Evolutionary conservation across 1,140 invertebrate species (phyloP), one percentile per base, ranked within the genome.

Genomic region (Aphidius ervi): DNA sequence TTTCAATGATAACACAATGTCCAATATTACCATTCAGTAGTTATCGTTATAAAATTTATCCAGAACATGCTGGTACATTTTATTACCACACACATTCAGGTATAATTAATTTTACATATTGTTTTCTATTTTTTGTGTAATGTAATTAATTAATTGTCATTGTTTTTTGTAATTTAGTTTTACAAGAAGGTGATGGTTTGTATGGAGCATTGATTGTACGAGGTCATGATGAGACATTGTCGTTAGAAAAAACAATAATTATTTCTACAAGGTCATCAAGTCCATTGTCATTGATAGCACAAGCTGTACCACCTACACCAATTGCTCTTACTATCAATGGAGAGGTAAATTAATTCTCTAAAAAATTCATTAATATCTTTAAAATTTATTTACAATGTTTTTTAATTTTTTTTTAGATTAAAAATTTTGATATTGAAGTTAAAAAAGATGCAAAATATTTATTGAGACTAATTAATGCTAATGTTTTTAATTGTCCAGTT

Each of bases 61-160:
- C 84, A 6, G 75, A 79, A 41, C 75, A 74, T 39, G 20, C 67
- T 42, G 86, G 85, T 4, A 85, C 84, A 3, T 81, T 84, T 66
- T 85, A 83, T 61, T 87, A 84, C 69, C 84, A 86, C 65, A 82
- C 84, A 4, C 84, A 86, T 67, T 77, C 80, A 53, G 82, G 81
- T 87, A 16, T 16, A 75, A 62, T 58, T 40, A 43, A 46, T 8
- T 49, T 49, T 49, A 20, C n/a, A 8, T 31, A 6, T 20, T 7
- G 10, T 23, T 7, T 23, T 4, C 37, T 6, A 39, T 6, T 3
- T 53, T 4, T 10, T 39, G 50, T 31, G 3, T 31, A 16, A 56
- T 56, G 10, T 20, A 2, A 43, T n/a, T 31, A 31, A 9, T 48
- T 58, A 23, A 42, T 59, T 59, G 3, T n/a, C 5, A 4, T 9